phyloP scores from a whole-genome alignment of 2,113 vertebrate genomes.

The Seriola dumerili region DNA sequence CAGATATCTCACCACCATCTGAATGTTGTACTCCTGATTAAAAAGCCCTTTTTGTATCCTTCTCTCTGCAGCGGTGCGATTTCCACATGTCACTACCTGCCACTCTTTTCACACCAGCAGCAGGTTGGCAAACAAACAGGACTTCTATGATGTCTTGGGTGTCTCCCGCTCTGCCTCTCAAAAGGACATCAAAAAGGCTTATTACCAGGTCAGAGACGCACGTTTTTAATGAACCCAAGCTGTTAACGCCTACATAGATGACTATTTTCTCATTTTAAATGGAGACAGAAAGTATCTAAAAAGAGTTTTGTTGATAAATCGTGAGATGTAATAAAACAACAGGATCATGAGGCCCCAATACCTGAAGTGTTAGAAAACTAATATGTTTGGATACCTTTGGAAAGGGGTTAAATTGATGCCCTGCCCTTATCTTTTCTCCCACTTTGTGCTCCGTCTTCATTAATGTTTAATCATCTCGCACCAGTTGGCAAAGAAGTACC shows the following conservation, averaged over 20 bases:
- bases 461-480: neutral
- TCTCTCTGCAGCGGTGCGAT: constrained; percentile 50
- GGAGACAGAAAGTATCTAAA: neutral
- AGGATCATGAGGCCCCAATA: neutral
- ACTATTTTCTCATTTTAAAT: neutral
- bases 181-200: constrained; percentile 98
- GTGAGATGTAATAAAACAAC: neutral
- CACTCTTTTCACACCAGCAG: constrained; percentile 87
- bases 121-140: constrained; percentile 81
- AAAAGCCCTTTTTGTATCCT: neutral
- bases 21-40: neutral
- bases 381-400: too few species aligned
- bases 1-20: neutral
- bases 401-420: too few species aligned
- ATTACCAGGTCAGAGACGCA: constrained; percentile 90
- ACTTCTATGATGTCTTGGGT: constrained; percentile 93
- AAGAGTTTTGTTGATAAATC: neutral
- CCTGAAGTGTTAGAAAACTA: too few species aligned
- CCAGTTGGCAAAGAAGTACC: constrained; percentile 96
- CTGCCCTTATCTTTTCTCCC: neutral
- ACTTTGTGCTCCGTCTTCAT: neutral
- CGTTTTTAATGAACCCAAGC: neutral
- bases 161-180: constrained; percentile 89
- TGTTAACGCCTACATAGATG: neutral
- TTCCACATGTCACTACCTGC: constrained; percentile 22